Percentiles rank a stretch among this genome's conserved stretches.
These are phyloP conservation scores for Odontesthes bonariensis DNA, from an alignment of 2,113 vertebrate species.

Conservation along the genomic window DNA sequence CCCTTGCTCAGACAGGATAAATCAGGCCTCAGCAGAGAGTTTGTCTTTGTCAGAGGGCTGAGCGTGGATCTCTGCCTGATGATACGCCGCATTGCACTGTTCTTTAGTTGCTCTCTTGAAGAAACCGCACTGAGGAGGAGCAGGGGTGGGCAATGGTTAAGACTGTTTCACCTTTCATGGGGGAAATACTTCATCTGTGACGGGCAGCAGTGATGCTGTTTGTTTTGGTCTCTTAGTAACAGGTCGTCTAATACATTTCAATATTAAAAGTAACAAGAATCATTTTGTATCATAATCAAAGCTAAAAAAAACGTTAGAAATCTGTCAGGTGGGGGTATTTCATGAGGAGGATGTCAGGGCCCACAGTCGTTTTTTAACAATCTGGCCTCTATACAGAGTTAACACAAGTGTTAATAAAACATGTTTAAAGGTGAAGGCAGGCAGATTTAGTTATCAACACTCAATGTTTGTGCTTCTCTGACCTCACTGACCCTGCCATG, in stretches of 20 bases:
- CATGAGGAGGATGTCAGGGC: no score
- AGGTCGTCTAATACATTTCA: neutral
- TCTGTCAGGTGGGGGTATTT: no score
- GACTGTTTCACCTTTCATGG: conserved; percentile 11
- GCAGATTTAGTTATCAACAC: no score
- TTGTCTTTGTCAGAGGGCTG: conserved; percentile 99
- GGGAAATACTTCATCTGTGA: neutral
- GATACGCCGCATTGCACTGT: conserved; percentile 94
- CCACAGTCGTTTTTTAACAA: no score
- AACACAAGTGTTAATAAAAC: no score
- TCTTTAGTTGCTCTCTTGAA: conserved; percentile 98
- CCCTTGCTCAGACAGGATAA: conserved; percentile 88
- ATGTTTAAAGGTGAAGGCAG: no score
- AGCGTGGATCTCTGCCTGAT: conserved; percentile 99
- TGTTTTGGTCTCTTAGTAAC: conserved; percentile 5
- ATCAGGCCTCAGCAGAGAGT: conserved; percentile 96
- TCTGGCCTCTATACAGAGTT: no score
- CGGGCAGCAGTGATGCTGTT: neutral
- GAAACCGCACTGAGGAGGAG: conserved; percentile 98
- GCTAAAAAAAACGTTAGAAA: no score
- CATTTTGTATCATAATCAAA: no score
- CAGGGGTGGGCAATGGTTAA: conserved; percentile 87
- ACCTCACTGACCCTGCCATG: no score
- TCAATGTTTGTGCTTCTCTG: no score
- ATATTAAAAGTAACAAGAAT: no score